Percentiles rank a stretch among this genome's conserved stretches.
Evolutionary conservation across 1,140 invertebrate genomes (phyloP).

Genomic region (Cydia strobilella): DNA sequence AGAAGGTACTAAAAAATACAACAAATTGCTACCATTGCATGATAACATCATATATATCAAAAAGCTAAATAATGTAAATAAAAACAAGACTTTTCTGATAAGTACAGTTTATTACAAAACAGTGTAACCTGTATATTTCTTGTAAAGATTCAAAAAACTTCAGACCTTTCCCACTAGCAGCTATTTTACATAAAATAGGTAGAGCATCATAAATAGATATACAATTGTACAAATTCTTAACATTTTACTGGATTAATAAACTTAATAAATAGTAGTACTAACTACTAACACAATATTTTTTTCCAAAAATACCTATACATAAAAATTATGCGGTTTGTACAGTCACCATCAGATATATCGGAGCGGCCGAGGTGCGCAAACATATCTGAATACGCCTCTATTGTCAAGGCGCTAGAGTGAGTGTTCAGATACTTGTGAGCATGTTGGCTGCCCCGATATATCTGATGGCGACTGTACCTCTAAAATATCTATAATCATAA

Average conservation of each 20-base stretch:
- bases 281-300: background rate
- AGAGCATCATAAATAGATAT: background rate
- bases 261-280: background rate
- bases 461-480: background rate
- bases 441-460: no score
- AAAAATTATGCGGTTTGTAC: background rate
- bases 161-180: background rate
- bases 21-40: no score
- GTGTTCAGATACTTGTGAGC: no score
- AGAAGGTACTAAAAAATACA: no score
- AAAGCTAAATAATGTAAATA: background rate
- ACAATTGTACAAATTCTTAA: background rate
- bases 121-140: no score
- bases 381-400: no score
- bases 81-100: background rate
- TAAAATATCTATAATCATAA: background rate
- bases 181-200: background rate
- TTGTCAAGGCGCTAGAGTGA: no score
- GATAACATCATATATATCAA: no score
- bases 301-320: background rate
- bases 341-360: no score
- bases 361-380: no score
- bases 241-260: background rate
- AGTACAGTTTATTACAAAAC: slow-evolving; percentile 27
- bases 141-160: slow-evolving; percentile 25